Evolutionary conservation across 2,888 invertebrate species (phyloP).

Genomic region (Campaea margaritaria): DNA sequence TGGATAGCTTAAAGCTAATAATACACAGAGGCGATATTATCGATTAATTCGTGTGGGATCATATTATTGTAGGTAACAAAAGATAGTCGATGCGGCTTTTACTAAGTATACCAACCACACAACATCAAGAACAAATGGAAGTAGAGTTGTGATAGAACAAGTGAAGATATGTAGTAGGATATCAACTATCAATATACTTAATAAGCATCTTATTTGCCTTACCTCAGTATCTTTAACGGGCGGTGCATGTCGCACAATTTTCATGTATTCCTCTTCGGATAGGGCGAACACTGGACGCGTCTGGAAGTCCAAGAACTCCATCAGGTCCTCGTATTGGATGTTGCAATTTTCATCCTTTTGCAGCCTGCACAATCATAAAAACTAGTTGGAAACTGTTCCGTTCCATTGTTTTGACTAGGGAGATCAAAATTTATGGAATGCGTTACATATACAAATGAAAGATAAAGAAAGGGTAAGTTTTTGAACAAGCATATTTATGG

Average conservation of each 20-base stretch:
- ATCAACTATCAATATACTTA: not conserved
- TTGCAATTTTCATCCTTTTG: constrained; percentile 87
- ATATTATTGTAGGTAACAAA: too few species aligned
- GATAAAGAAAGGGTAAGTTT: too few species aligned
- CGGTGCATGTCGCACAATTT: constrained; percentile 74
- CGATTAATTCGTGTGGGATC: too few species aligned
- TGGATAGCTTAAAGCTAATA: too few species aligned
- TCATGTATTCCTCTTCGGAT: constrained; percentile 66
- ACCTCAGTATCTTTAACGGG: constrained; percentile 77
- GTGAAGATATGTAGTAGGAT: not conserved
- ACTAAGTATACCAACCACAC: too few species aligned
- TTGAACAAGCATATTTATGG: too few species aligned
- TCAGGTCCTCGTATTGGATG: constrained; percentile 88
- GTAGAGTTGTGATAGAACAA: too few species aligned
- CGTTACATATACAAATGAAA: too few species aligned
- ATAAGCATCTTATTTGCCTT: constrained; percentile 11
- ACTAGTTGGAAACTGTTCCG: not conserved
- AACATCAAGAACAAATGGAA: too few species aligned
- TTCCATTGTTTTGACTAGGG: not conserved
- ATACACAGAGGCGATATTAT: too few species aligned
- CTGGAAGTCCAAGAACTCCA: constrained; percentile 89
- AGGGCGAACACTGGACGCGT: constrained; percentile 74
- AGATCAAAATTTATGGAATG: not conserved
- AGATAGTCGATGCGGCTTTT: too few species aligned
- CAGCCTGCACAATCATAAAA: constrained; percentile 70